Percentiles rank a stretch among this genome's conserved stretches.
These are phyloP conservation scores for Scrobipalpa costella DNA, from an alignment of 2,888 invertebrate genomes.

Conservation along the genomic window DNA sequence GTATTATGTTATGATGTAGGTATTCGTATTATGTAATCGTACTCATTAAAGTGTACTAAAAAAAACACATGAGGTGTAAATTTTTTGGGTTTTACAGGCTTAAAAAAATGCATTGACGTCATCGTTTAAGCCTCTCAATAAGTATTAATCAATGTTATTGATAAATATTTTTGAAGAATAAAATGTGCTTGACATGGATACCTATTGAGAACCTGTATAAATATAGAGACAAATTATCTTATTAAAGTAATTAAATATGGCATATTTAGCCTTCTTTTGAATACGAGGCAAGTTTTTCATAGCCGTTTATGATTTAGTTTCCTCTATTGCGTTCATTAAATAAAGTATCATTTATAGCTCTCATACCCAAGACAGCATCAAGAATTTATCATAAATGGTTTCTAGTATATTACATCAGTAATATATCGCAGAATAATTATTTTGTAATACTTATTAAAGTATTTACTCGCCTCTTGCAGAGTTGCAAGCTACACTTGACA, in stretches of 20 bases:
- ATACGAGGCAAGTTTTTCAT: not conserved
- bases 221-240: not conserved
- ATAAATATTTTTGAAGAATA: not conserved
- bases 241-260: constrained; percentile 2
- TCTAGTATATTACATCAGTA: not conserved
- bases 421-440: not conserved
- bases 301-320: not conserved
- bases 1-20: too few species aligned
- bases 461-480: not conserved
- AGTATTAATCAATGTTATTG: too few species aligned
- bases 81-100: too few species aligned
- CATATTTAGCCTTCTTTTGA: not conserved
- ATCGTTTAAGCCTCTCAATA: too few species aligned
- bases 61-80: too few species aligned
- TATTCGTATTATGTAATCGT: too few species aligned
- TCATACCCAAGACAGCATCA: not conserved
- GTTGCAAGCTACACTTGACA: not conserved
- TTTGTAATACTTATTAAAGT: too few species aligned
- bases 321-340: not conserved
- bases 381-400: not conserved
- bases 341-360: not conserved
- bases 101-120: too few species aligned
- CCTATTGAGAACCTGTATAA: not conserved
- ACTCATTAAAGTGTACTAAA: too few species aligned
- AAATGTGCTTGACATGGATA: not conserved